Evolutionary conservation across 2,888 invertebrate species (phyloP), one percentile per base, ranked within the genome.

Genomic region (Ennomos fuscantarius): DNA sequence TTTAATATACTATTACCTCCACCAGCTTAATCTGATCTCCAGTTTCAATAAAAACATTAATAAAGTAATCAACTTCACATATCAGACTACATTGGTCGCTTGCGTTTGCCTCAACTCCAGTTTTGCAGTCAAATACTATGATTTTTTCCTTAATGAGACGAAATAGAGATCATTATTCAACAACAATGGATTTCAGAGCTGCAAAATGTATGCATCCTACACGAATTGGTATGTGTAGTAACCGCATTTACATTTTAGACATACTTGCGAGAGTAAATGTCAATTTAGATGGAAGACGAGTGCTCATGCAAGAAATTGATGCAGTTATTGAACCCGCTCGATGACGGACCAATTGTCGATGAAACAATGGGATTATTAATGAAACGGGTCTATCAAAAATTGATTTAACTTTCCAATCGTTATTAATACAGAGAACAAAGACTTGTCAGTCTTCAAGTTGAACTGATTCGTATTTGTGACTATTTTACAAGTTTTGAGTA

Each of bases 191-290:
- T 50, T 56, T 15, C 41, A 37, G 36, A 53, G 53, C 49, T 50
- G 68, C 67, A 72, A 73, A 66, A 50, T 62, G 65, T 44, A 63
- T 70, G 54, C 68, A 72, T 68, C 65, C 69, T 69, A 73, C 70
- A 74, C 82, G 84, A 82, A 84, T 81, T 82, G 78, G 83, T 87
- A 83, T 84, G 85, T 86, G 84, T 82, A 82, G 82, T 84, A 84
- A 87, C 86, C 86, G 79, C 89, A 88, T 89, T 89, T 89, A 89
- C 88, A 88, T 89, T 89, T 87, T 87, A 85, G 82, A 87, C 82
- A 84, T 87, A 83, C 87, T 86, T 82, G 85, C 78, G 79, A 81
- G 86, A 87, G 87, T 89, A 89, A 89, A 90, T 89, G 89, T 89
- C 89, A 89, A 90, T 89, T 89, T 89, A 88, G 89, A 86, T 86